Evolutionary conservation across 2,113 vertebrate genomes (phyloP).

Genomic region (Scopus umbretta): DNA sequence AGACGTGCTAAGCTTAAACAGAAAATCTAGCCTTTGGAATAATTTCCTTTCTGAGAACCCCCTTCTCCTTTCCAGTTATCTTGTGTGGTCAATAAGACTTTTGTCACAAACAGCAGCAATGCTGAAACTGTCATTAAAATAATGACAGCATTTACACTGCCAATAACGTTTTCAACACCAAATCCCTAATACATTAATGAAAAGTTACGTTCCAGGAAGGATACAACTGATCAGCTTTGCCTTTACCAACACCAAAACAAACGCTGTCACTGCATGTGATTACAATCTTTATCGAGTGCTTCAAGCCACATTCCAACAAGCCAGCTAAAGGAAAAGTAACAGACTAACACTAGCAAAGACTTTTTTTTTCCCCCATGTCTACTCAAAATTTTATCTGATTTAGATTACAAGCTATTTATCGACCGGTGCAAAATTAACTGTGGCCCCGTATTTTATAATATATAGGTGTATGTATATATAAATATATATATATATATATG

Average conservation of each 20-base stretch:
- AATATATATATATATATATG: neutral
- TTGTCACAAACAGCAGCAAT: neutral
- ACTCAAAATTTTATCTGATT: neutral
- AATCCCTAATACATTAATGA: neutral
- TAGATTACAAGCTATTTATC: constrained; percentile 1
- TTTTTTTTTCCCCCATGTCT: neutral
- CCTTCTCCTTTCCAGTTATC: neutral
- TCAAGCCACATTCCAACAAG: constrained; percentile 29
- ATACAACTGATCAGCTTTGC: constrained; percentile 30
- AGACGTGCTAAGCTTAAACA: neutral
- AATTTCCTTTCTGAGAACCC: neutral
- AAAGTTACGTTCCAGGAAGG: constrained; percentile 22
- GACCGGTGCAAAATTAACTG: neutral
- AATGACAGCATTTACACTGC: neutral
- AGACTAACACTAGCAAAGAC: neutral
- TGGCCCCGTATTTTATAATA: neutral
- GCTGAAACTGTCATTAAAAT: neutral
- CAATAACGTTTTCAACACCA: neutral
- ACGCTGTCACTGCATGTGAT: neutral
- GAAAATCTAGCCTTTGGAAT: neutral
- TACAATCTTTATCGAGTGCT: constrained; percentile 1
- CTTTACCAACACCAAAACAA: neutral
- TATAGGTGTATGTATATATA: neutral
- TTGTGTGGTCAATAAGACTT: neutral
- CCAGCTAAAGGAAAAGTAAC: neutral